These are phyloP conservation scores for Nematopogon swammerdamellus DNA, from an alignment of 2,888 invertebrate genomes.

Conservation along the genomic window DNA sequence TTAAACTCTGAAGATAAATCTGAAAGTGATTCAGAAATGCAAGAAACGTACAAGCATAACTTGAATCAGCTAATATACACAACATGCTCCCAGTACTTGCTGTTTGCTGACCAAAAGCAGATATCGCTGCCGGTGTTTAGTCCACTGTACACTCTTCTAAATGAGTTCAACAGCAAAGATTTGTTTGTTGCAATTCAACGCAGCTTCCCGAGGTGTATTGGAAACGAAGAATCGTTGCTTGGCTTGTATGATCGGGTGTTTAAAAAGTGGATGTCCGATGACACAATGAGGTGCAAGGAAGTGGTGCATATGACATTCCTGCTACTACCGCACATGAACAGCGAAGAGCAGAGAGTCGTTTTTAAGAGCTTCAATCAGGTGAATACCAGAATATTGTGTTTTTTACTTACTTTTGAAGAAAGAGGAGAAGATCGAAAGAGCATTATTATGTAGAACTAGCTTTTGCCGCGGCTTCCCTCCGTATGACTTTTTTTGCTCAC, in stretches of 20 bases:
- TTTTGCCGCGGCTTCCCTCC: too few relatives aligned
- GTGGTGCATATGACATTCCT: conserved; percentile 63
- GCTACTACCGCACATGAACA: conserved; percentile 50
- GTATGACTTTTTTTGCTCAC: too few relatives aligned
- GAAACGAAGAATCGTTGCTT: conserved; percentile 12
- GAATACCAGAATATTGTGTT: too few relatives aligned
- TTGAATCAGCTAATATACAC: conserved; percentile 40
- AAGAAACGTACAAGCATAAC: conserved; percentile 33
- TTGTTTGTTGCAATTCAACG: conserved; percentile 43
- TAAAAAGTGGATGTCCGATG: conserved; percentile 45
- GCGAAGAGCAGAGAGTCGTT: conserved; percentile 50
- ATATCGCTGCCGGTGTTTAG: conserved; percentile 38
- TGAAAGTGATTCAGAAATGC: conserved; percentile 5
- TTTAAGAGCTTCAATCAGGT: conserved; percentile 58
- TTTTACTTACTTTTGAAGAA: too few relatives aligned
- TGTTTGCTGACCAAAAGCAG: conserved; percentile 40
- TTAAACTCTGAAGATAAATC: neutral
- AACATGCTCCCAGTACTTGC: conserved; percentile 52
- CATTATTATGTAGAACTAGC: too few relatives aligned
- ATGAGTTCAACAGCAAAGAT: conserved; percentile 51
- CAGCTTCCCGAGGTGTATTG: conserved; percentile 18
- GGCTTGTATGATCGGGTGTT: conserved; percentile 32
- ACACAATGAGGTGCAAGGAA: conserved; percentile 45
- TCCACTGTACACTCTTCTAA: conserved; percentile 50
- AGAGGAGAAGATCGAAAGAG: too few relatives aligned